phyloP scores from a whole-genome alignment of 2,797 vertebrate genomes.

The Molossus alvarezi region DNA sequence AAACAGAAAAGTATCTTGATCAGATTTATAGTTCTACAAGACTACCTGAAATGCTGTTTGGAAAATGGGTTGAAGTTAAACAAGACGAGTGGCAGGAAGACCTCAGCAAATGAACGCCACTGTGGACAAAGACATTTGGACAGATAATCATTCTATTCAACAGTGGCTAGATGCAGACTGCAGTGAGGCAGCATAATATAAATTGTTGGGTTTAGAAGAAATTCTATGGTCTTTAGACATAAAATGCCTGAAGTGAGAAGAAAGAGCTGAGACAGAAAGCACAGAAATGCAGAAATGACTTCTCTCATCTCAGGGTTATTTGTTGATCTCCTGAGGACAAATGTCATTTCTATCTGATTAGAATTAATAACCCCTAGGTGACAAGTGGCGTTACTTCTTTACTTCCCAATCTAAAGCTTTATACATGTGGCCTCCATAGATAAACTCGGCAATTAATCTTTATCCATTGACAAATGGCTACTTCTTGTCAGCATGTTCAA shows the following conservation, averaged over 20 bases:
- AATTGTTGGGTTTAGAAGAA: background rate
- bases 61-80: background rate
- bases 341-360: background rate
- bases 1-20: background rate
- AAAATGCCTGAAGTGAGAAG: background rate
- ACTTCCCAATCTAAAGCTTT: constrained; percentile 69
- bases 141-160: background rate
- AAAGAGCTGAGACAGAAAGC: background rate
- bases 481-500: background rate
- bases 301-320: background rate
- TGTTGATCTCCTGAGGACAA: constrained; percentile 28
- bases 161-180: background rate
- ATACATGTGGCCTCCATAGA: constrained; percentile 60
- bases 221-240: background rate
- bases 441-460: constrained; percentile 77
- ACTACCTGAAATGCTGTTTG: constrained; percentile 2
- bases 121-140: background rate
- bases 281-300: background rate
- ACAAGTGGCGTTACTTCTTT: constrained; percentile 57
- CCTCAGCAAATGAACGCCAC: background rate
- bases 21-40: constrained; percentile 31
- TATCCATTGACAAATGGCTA: constrained; percentile 67
- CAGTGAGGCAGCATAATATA: background rate
- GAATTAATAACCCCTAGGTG: constrained; percentile 72
- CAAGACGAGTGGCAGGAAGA: background rate